These are phyloP conservation scores for Sebastiscus tertius DNA, from an alignment of 2,797 vertebrate genomes.

Conservation along the genomic window DNA sequence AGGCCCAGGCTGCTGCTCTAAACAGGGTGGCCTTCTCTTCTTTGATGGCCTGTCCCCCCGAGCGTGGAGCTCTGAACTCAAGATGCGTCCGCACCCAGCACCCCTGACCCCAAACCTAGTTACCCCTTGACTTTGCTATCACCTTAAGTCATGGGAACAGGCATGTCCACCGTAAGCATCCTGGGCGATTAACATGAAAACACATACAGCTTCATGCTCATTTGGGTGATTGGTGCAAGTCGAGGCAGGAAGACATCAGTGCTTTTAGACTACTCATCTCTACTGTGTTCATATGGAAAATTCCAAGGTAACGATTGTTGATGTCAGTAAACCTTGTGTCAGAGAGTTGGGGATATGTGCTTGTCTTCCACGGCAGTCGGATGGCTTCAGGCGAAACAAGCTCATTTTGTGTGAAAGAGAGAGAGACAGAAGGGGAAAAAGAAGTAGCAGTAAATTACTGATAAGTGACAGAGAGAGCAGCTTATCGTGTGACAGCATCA, in stretches of 20 bases:
- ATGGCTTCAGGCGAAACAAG: slow-evolving; percentile 71
- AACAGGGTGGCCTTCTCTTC: slow-evolving; percentile 71
- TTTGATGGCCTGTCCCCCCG: slow-evolving; percentile 68
- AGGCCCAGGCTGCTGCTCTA: slow-evolving; percentile 60
- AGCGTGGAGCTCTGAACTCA: slow-evolving; percentile 64
- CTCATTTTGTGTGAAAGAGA: slow-evolving; percentile 67
- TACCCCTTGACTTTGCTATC: slow-evolving; percentile 63
- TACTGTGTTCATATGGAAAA: slow-evolving; percentile 52
- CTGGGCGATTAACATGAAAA: slow-evolving; percentile 68
- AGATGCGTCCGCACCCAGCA: slow-evolving; percentile 48
- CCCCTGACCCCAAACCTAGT: slow-evolving; percentile 65
- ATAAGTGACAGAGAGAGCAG: slow-evolving; percentile 78
- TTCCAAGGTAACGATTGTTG: slow-evolving; percentile 61
- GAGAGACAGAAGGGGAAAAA: slow-evolving; percentile 52
- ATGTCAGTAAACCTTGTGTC: slow-evolving; percentile 61
- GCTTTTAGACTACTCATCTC: slow-evolving; percentile 21
- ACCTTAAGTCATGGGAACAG: slow-evolving; percentile 60
- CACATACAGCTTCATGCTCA: slow-evolving; percentile 40
- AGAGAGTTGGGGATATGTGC: slow-evolving; percentile 48
- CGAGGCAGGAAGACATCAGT: slow-evolving; percentile 40
- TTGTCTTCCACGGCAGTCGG: slow-evolving; percentile 57
- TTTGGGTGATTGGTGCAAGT: slow-evolving; percentile 60
- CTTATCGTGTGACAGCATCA: slow-evolving; percentile 82
- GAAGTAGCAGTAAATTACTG: slow-evolving; percentile 80
- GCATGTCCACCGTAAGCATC: slow-evolving; percentile 58